Evolutionary conservation across 1,140 invertebrate genomes (phyloP).

Genomic region (Drosophila sulfurigaster): DNA sequence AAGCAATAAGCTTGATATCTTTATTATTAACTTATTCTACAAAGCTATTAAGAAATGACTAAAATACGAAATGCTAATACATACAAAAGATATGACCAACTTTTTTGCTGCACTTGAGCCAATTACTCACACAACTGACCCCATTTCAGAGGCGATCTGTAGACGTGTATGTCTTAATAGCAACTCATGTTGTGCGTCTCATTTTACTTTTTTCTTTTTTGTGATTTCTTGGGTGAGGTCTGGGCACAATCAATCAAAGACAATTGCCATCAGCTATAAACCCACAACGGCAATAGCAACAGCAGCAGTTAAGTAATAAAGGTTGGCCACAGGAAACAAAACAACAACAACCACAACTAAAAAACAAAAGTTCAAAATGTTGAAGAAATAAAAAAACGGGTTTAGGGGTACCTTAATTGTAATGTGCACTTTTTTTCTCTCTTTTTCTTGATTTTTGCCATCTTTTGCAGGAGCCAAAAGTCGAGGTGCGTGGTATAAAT

Average conservation of each 20-base stretch:
- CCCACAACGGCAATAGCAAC: neutral
- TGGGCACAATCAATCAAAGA: slow-evolving; percentile 44
- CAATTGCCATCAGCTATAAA: slow-evolving; percentile 35
- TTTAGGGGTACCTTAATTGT: slow-evolving; percentile 33
- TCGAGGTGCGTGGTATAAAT: slow-evolving; percentile 66
- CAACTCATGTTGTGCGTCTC: slow-evolving; percentile 55
- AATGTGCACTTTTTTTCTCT: slow-evolving; percentile 20
- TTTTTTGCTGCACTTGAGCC: slow-evolving; percentile 63
- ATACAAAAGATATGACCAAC: slow-evolving; percentile 4
- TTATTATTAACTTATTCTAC: too few relatives aligned
- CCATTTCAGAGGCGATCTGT: slow-evolving; percentile 49
- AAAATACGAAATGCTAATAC: neutral
- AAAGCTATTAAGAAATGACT: too few relatives aligned
- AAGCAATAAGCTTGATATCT: too few relatives aligned
- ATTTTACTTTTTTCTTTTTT: slow-evolving; percentile 18
- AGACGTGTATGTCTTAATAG: slow-evolving; percentile 41
- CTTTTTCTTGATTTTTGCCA: slow-evolving; percentile 12
- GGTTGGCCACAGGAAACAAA: slow-evolving; percentile 36
- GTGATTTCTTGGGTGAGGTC: slow-evolving; percentile 36
- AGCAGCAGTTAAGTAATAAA: slow-evolving; percentile 45
- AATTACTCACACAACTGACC: slow-evolving; percentile 52
- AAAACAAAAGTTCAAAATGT: slow-evolving; percentile 16
- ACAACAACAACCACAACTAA: neutral
- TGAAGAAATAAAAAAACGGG: slow-evolving; percentile 20
- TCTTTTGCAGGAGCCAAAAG: slow-evolving; percentile 30